phyloP scores from a whole-genome alignment of 2,797 vertebrate genomes.

The Trichosurus vulpecula region DNA sequence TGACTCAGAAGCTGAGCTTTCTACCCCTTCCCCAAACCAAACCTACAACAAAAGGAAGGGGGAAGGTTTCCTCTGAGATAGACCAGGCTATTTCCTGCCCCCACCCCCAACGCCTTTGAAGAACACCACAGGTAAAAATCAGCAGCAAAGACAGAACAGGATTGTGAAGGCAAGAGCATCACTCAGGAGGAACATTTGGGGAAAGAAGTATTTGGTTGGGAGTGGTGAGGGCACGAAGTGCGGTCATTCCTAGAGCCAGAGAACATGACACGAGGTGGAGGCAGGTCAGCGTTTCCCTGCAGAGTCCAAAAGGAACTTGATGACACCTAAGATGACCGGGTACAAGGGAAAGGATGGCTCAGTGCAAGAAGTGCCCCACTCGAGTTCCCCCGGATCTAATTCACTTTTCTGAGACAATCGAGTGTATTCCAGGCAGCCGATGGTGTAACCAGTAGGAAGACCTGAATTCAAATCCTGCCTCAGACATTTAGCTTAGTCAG shows the following conservation, averaged over 20 bases:
- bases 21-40: neutral
- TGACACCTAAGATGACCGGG: too few species aligned
- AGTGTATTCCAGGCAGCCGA: too few species aligned
- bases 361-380: neutral
- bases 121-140: too few species aligned
- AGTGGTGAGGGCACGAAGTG: too few species aligned
- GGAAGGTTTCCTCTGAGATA: neutral
- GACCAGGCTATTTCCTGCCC: neutral
- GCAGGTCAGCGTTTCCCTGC: too few species aligned
- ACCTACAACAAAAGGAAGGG: neutral
- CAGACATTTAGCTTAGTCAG: neutral
- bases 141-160: neutral
- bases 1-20: neutral
- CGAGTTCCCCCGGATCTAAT: neutral
- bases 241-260: too few species aligned
- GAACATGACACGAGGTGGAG: too few species aligned
- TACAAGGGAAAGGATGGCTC: too few species aligned
- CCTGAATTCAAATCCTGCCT: neutral
- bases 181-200: too few species aligned
- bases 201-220: too few species aligned
- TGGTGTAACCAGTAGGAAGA: neutral
- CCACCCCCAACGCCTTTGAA: neutral
- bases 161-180: too few species aligned
- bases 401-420: neutral
- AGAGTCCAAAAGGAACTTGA: too few species aligned